Conservation (phyloP, 2,888 invertebrate genomes). For the Aporophyla lueneburgensis region DNA sequence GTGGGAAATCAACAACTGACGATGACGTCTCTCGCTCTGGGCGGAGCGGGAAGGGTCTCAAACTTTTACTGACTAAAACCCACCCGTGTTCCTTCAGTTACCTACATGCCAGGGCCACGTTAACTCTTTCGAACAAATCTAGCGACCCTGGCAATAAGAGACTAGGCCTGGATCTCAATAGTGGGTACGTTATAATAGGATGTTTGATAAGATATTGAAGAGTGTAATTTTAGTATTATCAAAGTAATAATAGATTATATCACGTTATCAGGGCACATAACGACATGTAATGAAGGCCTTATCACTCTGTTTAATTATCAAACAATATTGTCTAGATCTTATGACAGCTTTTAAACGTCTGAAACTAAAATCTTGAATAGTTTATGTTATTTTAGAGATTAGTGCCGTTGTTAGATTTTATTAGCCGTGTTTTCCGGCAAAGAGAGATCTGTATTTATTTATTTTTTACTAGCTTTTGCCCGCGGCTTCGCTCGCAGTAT, state of each 20-base stretch:
- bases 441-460: background rate
- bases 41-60: no score
- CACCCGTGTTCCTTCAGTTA: no score
- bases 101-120: no score
- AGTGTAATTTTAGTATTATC: slow-evolving; percentile 12
- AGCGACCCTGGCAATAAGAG: no score
- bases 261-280: slow-evolving; percentile 16
- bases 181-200: background rate
- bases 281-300: slow-evolving; percentile 14
- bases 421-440: background rate
- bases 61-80: no score
- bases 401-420: background rate
- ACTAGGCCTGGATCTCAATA: background rate
- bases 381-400: background rate
- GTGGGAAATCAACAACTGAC: no score
- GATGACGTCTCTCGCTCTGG: no score
- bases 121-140: no score
- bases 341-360: background rate
- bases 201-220: background rate
- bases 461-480: no score
- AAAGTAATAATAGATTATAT: slow-evolving; percentile 24
- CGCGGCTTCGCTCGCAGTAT: no score
- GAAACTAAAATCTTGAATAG: background rate
- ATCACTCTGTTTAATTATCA: slow-evolving; percentile 14
- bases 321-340: slow-evolving; percentile 9